phyloP scores from a whole-genome alignment of 2,888 invertebrate genomes.

The Phymatocera aterrima region DNA sequence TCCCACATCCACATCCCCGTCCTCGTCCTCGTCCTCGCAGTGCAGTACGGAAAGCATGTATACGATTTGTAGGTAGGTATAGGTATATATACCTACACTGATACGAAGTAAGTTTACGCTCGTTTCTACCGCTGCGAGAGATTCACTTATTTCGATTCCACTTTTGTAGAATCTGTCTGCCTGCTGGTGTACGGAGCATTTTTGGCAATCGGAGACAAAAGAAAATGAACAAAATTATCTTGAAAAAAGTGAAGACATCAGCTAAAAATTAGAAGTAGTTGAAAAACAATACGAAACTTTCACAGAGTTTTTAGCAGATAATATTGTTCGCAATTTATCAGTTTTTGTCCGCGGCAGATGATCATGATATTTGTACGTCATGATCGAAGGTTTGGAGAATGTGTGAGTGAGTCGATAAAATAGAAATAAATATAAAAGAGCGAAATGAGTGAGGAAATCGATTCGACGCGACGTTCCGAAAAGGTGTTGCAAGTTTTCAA shows the following conservation, averaged over 20 bases:
- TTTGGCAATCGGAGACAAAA: too few species aligned
- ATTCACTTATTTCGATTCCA: slow-evolving; percentile 21
- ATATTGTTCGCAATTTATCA: too few species aligned
- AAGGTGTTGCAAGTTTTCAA: neutral
- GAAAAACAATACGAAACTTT: too few species aligned
- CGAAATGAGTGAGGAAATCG: neutral
- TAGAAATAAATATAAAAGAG: neutral
- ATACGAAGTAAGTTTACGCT: slow-evolving; percentile 28
- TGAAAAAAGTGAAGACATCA: too few species aligned
- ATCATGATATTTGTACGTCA: too few species aligned
- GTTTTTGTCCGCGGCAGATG: too few species aligned
- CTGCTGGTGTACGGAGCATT: too few species aligned
- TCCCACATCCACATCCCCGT: neutral
- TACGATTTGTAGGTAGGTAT: too few species aligned
- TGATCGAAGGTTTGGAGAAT: too few species aligned
- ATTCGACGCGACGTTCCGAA: neutral
- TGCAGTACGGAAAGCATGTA: neutral
- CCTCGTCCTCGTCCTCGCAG: neutral
- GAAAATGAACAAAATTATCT: too few species aligned
- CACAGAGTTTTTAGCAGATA: too few species aligned
- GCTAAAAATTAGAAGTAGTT: too few species aligned
- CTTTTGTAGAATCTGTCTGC: neutral
- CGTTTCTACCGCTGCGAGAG: slow-evolving; percentile 20
- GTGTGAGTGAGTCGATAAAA: neutral
- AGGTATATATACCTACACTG: neutral